phyloP scores from a whole-genome alignment of 2,113 vertebrate genomes.

The Takifugu bimaculatus region DNA sequence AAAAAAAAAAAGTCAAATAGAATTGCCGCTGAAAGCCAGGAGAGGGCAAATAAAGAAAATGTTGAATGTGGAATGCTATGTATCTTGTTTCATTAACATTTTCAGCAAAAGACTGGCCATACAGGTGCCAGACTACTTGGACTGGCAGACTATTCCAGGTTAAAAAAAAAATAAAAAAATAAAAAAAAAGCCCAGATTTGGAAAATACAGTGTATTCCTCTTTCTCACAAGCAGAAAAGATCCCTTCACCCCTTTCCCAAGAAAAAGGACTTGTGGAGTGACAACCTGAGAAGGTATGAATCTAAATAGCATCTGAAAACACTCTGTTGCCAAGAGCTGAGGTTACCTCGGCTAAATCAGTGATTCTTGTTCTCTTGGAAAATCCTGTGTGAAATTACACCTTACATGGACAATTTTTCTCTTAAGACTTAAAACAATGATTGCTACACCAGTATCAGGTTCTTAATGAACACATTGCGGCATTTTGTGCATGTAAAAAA shows the following conservation, averaged over 20 bases:
- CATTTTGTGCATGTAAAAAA: too few relatives aligned
- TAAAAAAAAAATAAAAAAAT: neutral
- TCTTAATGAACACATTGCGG: neutral
- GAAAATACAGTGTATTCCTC: neutral
- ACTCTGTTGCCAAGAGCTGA: conserved; percentile 1
- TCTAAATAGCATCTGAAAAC: conserved; percentile 2
- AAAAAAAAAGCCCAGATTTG: conserved; percentile 1
- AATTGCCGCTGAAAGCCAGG: too few relatives aligned
- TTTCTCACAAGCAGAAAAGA: conserved; percentile 3
- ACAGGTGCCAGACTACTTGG: neutral
- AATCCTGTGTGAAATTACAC: conserved; percentile 5
- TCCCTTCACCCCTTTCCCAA: neutral
- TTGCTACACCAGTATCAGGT: conserved; percentile 7
- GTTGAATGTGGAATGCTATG: neutral
- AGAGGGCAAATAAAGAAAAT: neutral
- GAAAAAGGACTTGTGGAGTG: conserved; percentile 3
- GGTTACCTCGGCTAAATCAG: neutral
- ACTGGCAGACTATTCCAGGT: neutral
- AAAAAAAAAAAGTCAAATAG: too few relatives aligned
- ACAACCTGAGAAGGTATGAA: conserved; percentile 6
- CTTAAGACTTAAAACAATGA: neutral
- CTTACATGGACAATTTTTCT: neutral
- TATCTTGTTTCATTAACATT: neutral
- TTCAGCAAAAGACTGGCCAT: neutral
- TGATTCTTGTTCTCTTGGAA: conserved; percentile 1